Percentiles rank a stretch among this genome's conserved stretches.
Conservation (phyloP, 2,888 invertebrate genomes). For the Liposcelis brunnea region DNA sequence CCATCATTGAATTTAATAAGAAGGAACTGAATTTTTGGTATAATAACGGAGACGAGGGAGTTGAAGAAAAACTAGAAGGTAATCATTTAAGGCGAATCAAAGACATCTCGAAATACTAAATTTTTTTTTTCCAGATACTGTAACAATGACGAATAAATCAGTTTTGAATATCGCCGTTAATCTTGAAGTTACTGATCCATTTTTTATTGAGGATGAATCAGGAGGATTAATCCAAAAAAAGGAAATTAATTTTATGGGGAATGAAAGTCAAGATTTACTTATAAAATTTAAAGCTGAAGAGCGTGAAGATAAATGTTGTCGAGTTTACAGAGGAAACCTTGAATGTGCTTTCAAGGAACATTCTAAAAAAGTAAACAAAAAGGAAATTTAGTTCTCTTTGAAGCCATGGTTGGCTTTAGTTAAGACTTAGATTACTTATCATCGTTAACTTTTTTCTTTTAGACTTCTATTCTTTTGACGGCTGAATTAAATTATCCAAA, state of each 20-base stretch:
- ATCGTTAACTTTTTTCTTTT: constrained; percentile 17
- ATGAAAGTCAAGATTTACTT: constrained; percentile 15
- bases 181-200: background rate
- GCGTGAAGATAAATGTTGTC: constrained; percentile 18
- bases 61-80: constrained; percentile 32
- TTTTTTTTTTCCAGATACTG: constrained; percentile 13
- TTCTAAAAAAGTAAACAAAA: constrained; percentile 24
- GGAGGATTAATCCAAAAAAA: constrained; percentile 1
- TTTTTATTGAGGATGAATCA: too few species aligned
- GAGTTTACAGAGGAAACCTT: constrained; percentile 20
- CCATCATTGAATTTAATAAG: constrained; percentile 34
- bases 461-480: constrained; percentile 44
- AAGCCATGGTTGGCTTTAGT: constrained; percentile 7
- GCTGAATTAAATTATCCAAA: constrained; percentile 54
- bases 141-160: constrained; percentile 9
- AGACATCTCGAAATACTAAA: constrained; percentile 1
- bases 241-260: constrained; percentile 17
- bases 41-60: constrained; percentile 31
- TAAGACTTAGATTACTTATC: background rate
- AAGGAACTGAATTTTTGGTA: constrained; percentile 31
- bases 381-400: constrained; percentile 3
- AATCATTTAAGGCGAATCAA: constrained; percentile 10
- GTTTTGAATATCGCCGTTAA: background rate
- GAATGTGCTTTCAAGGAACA: constrained; percentile 26
- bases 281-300: constrained; percentile 20